Evolutionary conservation across 1,140 invertebrate species (phyloP), one percentile per base, ranked within the genome.

Genomic region (Paraescarpia echinospica): DNA sequence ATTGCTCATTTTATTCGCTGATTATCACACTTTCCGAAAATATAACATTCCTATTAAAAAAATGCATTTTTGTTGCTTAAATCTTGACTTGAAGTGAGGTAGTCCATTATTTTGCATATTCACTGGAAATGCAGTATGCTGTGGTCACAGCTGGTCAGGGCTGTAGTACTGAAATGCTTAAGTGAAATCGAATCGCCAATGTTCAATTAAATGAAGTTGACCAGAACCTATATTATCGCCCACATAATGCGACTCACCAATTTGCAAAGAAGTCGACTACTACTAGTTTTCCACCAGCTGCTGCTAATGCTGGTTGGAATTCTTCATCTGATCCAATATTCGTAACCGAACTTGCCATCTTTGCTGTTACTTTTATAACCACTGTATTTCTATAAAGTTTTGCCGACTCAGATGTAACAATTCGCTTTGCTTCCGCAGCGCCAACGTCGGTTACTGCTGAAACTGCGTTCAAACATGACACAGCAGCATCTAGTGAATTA

Each of bases 231-330:
- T 91, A 91, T 41, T 91, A 91, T 91, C 91, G 91, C 41, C 48
- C 91, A 41, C 51, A 89, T 89, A 48, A 92, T 34, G 77, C 34
- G 91, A 92, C 94, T 94, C 93, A 96, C 96, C 96, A 97, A 33
- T 94, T 95, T n/a, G 96, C 96, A 93, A 94, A 96, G 93, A 98
- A 99, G 96, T 99, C 98, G 0, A 98, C 98, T 31, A 99, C 98
- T 35, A 99, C 98, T n/a, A 99, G 96, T 96, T 98, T 98, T 1
- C 97, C 97, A 0, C 98, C 97, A 33, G 98, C 98, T 94, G 97
- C 97, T 12, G 97, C 95, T 95, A 99, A 96, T 97, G 99, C 98
- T 27, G 97, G 96, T 95, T 98, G 97, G 95, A 99, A 99, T 95
- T 99, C 97, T 22, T 97, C 96, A 96, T 99, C 98, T 95, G 98